Base-by-base conservation (phyloP, 1,140 invertebrate species). In the Nasonia longicornis region DNA sequence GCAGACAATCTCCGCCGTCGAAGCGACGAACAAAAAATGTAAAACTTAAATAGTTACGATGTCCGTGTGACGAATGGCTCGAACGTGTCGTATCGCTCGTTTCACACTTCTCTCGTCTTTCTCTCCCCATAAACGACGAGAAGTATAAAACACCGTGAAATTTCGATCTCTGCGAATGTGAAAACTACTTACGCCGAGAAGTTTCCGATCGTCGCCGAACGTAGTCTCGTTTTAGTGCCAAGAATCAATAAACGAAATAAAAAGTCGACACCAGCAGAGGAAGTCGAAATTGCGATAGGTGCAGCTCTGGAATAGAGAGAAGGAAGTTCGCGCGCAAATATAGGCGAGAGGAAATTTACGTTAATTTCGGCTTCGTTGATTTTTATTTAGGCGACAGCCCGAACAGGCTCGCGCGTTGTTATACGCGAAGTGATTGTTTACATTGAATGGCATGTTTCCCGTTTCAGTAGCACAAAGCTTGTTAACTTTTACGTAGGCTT, bases 211-310 rank as follows among this genome's bases (percentile, higher is more conserved):
- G 45, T 73, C 58, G 70, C 52, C 42, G 70, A 79, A 79, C 66
- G 64, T 73, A 73, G 58, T 80, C 38, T 66, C 12, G 22, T 48
- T 74, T 67, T 80, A 80, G 79, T 80, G 79, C 79, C 79, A 80
- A 80, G 52, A 74, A 66, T 73, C 52, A 79, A 63, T 38, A 72
- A 71, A 38, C 22, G 38, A 42, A 42, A 42, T 8, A 42, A 42
- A 1, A 31, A 67, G 29, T 67, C 12, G 22, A 31, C 64, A 67
- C 29, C 64, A 2, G 14, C 8, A 67, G 3, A 67, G 29, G 7
- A 26, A 10, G 22, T 29, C 11, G 20, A 11, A 66, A 66, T 22
- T 22, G n/a, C 22, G 20, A 26, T 26, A 66, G 8, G 6, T 66
- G 1, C 20, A 26, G 26, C 1, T 35, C 63, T 6, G 22, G 3